Base-by-base conservation (phyloP, 2,888 invertebrate genomes). In the Sphecodes monilicornis region DNA sequence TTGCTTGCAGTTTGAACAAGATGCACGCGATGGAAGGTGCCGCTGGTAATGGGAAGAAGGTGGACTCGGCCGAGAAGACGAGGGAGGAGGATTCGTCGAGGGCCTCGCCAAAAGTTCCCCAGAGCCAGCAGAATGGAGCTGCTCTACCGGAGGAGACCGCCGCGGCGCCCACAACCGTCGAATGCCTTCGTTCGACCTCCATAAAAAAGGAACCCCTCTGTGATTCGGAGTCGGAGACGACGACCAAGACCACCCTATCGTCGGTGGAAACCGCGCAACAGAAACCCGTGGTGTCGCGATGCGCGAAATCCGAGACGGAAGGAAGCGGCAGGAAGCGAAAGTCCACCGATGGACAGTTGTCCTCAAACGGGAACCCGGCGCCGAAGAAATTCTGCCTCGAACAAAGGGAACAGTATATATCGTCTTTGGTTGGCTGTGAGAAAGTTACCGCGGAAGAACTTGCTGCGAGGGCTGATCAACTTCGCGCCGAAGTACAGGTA, bases 1-100 rank as follows among this genome's bases (percentile, higher is more conserved):
- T 86, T 92, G 93, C 85, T 95, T 95, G 29, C 95, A 96, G 96
- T 88, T 93, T 96, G 90, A 96, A 96, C 95, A 96, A 96, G 93
- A 96, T 96, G 96, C 96, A 96, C 92, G 96, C 96, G 71, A 96
- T 96, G 96, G 96, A 96, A 88, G 95, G 95, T 16, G 93, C 94
- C 82, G 95, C 95, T 89, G 95, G 95, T 85, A 94, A 94, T 69
- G 94, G 92, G 46, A 94, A 94, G 89, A 93, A 92, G 79, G 90
- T 92, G 75, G 91, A 90, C 11, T 86, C 91, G 29, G 90, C 90
- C 41, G 92, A 93, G 18, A 92, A 93, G 39, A 91, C 91, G 60
- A 85, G 90, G 36, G 86, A 87, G 66, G 88, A 91, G 26, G 92
- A 92, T 36, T 91, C 92, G 13, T 90, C 91, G 41, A 88, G 92